Conservation (phyloP, 2,888 invertebrate species). For the Cephus pulcher region DNA sequence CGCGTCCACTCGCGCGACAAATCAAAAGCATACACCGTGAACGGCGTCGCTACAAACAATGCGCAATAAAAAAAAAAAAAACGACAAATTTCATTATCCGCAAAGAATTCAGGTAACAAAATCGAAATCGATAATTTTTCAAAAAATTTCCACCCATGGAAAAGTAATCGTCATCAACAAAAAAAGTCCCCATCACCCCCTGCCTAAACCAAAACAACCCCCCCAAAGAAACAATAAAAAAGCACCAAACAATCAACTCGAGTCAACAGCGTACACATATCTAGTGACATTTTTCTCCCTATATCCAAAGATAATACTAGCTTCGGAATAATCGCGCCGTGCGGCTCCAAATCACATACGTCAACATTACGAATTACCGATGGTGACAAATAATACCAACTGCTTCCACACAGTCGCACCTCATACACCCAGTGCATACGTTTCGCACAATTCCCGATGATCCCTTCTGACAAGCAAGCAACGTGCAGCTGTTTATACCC, state of each 20-base stretch:
- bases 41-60: neutral
- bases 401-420: neutral
- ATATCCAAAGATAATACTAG: neutral
- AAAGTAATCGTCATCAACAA: neutral
- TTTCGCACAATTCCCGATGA: neutral
- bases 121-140: neutral
- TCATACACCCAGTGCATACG: neutral
- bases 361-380: neutral
- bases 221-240: too few species aligned
- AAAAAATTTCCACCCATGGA: neutral
- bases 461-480: neutral
- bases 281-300: neutral
- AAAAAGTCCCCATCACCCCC: neutral
- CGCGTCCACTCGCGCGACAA: too few species aligned
- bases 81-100: neutral
- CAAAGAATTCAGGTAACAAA: neutral
- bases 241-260: neutral
- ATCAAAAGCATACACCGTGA: neutral
- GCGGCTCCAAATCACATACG: neutral
- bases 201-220: neutral
- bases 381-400: neutral
- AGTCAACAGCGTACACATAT: neutral
- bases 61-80: neutral
- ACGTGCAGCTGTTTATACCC: too few species aligned
- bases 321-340: neutral